Evolutionary conservation across 2,113 vertebrate species (phyloP), one percentile per base, ranked within the genome.

Genomic region (Alligator mississippiensis): DNA sequence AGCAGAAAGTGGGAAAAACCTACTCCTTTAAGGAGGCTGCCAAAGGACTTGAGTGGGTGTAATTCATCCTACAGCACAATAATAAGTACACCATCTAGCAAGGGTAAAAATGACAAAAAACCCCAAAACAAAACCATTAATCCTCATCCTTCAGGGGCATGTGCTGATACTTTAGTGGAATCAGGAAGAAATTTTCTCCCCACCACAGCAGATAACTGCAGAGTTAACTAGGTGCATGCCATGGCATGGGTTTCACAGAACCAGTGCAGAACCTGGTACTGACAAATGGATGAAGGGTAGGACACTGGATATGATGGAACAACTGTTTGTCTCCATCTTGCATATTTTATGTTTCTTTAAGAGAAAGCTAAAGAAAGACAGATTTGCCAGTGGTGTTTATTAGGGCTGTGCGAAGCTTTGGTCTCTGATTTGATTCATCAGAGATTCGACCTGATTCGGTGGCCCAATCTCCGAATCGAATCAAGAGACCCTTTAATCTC

Each of bases 131-230:
- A 22, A 22, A 74, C 21, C 34, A 74, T 74, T 5, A 38, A 74
- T 47, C 70, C 21, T 38, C 18, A 72, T 22, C 60, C 78, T n/a
- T 74, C 60, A 59, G 60, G 47, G 74, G 19, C 2, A 0, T 5
- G 18, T 0, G 0, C 5, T 34, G 54, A 9, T 2, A 13, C 17
- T 17, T 7, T 28, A 4, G 3, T 3, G n/a, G 18, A 70, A 60
- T 68, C 27, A 57, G 80, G n/a, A 82, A 55, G 47, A 82, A 15
- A 8, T 87, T 30, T 72, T n/a, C 58, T 28, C 19, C 21, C 34
- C 0, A 3, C 17, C 28, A n/a, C 18, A 24, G 47, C 0, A 0
- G 0, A 5, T 3, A 80, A n/a, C 22, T 81, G 77, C 5, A 4
- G 25, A 74, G 34, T 74, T 74, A 24, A 25, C 30, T 16, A n/a